A percentile compares a stretch with the other conserved stretches of the same genome.
Conservation (phyloP, 2,113 vertebrate genomes). For the Caranx melampygus region DNA sequence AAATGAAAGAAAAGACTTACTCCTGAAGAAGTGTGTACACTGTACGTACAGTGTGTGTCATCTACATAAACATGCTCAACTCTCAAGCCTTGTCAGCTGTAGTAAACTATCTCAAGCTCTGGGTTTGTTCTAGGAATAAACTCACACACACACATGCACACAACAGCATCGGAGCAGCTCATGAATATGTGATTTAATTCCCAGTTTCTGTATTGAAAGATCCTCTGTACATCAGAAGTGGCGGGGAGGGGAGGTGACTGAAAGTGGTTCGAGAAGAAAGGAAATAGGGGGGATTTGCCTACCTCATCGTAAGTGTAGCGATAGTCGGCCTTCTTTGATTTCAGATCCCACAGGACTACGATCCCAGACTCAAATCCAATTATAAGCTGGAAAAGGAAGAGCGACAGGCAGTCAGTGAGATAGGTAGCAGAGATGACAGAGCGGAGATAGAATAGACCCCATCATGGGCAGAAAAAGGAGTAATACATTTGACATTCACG, state of each 20-base stretch:
- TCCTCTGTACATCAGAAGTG: slow-evolving; percentile 34
- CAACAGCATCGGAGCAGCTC: slow-evolving; percentile 18
- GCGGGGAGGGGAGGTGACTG: slow-evolving; percentile 2
- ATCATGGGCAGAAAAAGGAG: slow-evolving; percentile 46
- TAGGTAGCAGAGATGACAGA: slow-evolving; percentile 58
- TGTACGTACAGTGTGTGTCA: not conserved
- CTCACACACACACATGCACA: not conserved
- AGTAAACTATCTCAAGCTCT: slow-evolving; percentile 9
- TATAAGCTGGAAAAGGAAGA: slow-evolving; percentile 90
- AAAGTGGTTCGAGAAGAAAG: slow-evolving; percentile 40
- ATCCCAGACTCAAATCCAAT: slow-evolving; percentile 99
- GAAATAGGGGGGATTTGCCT: slow-evolving; percentile 64
- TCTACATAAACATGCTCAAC: not conserved
- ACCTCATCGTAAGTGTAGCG: slow-evolving; percentile 99
- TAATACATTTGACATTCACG: slow-evolving; percentile 74
- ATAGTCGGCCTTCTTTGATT: slow-evolving; percentile 98
- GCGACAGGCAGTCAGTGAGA: slow-evolving; percentile 68
- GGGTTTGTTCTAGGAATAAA: slow-evolving; percentile 11
- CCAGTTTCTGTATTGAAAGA: slow-evolving; percentile 44
- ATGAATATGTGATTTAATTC: slow-evolving; percentile 70
- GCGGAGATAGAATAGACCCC: slow-evolving; percentile 56
- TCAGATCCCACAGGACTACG: slow-evolving; percentile 97
- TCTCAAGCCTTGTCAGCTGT: not conserved
- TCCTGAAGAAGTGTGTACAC: not conserved
- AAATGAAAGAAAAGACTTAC: not conserved